Conservation (phyloP, 2,113 vertebrate species). For the Lutjanus erythropterus region DNA sequence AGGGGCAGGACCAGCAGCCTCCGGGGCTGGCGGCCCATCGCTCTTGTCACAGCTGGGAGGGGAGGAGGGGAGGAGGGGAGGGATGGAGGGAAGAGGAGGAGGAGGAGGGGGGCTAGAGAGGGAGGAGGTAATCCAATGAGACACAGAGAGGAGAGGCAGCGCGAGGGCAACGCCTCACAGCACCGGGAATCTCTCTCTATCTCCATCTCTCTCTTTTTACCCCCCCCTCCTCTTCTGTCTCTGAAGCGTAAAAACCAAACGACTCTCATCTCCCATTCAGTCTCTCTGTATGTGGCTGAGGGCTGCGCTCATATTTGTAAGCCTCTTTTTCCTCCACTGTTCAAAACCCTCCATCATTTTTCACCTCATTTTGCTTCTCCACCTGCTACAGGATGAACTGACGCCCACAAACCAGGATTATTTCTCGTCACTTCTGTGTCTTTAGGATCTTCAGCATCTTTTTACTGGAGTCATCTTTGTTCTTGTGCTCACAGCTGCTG, state of each 20-base stretch:
- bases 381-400: conserved; percentile 36
- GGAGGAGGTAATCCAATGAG: conserved; percentile 83
- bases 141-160: conserved; percentile 77
- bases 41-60: conserved; percentile 83
- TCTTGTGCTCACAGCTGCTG: conserved; percentile 65
- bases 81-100: conserved; percentile 14
- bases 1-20: conserved; percentile 74
- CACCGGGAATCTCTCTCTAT: conserved; percentile 72
- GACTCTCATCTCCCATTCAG: conserved; percentile 67
- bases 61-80: conserved; percentile 52
- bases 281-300: conserved; percentile 47
- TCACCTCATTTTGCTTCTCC: neutral
- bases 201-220: conserved; percentile 58
- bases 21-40: conserved; percentile 69
- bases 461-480: conserved; percentile 75
- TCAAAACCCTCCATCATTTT: neutral
- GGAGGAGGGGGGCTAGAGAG: conserved; percentile 37
- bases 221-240: conserved; percentile 53
- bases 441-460: conserved; percentile 18
- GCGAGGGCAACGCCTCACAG: conserved; percentile 82
- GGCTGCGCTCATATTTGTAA: conserved; percentile 28
- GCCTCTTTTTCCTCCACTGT: neutral
- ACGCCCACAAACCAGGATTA: conserved; percentile 41
- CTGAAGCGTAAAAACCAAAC: conserved; percentile 72
- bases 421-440: conserved; percentile 15